Evolutionary conservation across 2,113 vertebrate species (phyloP), one percentile per base, ranked within the genome.

Genomic region (Euleptes europaea): DNA sequence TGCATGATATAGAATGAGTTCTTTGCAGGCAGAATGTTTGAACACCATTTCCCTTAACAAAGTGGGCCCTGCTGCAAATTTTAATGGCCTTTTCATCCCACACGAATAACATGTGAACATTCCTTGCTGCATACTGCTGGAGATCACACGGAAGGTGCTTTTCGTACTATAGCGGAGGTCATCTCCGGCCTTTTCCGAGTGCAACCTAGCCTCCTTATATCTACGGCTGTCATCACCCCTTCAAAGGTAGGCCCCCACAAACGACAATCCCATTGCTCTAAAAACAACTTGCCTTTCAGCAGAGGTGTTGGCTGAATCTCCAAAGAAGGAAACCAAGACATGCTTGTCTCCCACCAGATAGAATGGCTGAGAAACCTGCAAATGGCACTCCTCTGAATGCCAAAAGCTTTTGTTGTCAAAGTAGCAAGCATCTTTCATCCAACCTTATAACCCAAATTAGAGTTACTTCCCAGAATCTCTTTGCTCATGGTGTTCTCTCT

Each of bases 171-270:
- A 94, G 84, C 72, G 86, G 93, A 90, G 91, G 92, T 86, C 47
- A 54, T 90, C 90, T 86, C 90, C 90, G 54, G 65, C 51, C 86
- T 89, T 73, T 88, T 83, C 38, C 47, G 74, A 90, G 86, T 92
- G 94, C 95, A 96, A 96, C 84, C 88, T 83, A 73, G 88, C 95
- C 95, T 95, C 94, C 92, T 92, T 93, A 70, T 89, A 92, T 86
- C 94, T 91, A 92, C 78, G 82, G 95, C 97, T 97, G 96, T 98
- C 97, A 97, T 96, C 97, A 75, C 96, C 95, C 94, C 94, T 94
- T 97, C 92, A 97, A 93, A 96, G 95, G 93, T 93, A 92, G 90
- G 82, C 42, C 84, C 88, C 81, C 60, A 57, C 9, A n/a, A 72
- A 86, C 44, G 66, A 51, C 86, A 79, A 89, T 88, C 93, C 90